phyloP scores from a whole-genome alignment of 2,797 vertebrate genomes.

The Prionace glauca region DNA sequence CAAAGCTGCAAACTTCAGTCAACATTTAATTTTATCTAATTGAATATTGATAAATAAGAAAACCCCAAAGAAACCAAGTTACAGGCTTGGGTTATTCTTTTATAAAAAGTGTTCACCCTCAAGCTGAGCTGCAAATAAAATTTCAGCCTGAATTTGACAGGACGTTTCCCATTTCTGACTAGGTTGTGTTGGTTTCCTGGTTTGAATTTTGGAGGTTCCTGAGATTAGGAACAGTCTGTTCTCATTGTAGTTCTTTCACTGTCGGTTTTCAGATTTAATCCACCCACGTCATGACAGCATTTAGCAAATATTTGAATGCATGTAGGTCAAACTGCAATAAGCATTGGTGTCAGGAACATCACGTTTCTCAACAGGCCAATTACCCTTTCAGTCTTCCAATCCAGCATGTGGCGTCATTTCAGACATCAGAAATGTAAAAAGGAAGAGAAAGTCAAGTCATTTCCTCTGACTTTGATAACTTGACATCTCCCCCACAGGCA shows the following conservation, averaged over 20 bases:
- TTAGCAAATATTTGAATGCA: not conserved
- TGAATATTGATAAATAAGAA: not conserved
- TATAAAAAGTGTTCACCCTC: not conserved
- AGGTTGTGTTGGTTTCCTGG: too few species aligned
- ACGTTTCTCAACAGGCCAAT: not conserved
- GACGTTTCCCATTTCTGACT: not conserved
- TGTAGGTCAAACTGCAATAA: not conserved
- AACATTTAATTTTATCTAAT: not conserved
- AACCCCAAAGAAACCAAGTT: not conserved
- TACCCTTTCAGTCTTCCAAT: not conserved
- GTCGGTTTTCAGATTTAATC: not conserved
- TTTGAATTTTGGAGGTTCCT: not conserved
- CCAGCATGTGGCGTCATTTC: not conserved
- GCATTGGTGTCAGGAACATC: not conserved
- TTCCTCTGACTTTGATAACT: not conserved
- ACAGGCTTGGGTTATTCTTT: not conserved
- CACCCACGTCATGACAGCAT: not conserved
- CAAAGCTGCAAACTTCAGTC: not conserved
- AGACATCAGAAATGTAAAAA: not conserved
- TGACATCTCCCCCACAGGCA: not conserved
- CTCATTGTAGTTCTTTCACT: not conserved
- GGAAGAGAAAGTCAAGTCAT: not conserved
- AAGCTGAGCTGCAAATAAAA: not conserved
- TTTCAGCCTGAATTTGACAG: not conserved
- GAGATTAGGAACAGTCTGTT: not conserved